Conservation (phyloP, 1,140 invertebrate genomes). For the Dryas iulia region DNA sequence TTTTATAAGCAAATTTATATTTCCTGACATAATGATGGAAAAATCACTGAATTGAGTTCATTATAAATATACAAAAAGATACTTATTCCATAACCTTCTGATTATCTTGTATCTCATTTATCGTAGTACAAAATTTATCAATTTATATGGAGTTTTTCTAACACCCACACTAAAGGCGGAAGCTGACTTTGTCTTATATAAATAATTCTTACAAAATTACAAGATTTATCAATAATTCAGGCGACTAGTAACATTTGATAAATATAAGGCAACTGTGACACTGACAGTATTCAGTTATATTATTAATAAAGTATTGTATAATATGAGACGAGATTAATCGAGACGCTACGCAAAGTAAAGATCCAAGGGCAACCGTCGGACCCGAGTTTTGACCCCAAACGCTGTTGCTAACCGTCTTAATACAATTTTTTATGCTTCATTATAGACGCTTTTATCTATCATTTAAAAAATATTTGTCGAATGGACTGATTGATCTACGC, state of each 20-base stretch:
- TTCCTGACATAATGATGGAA: no score
- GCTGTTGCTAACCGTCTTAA: constrained; percentile 14
- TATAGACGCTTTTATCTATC: not conserved
- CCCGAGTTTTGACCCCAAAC: constrained; percentile 65
- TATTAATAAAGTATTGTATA: constrained; percentile 23
- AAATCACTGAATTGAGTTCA: no score
- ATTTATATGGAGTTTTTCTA: no score
- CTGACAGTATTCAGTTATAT: not conserved
- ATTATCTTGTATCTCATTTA: no score
- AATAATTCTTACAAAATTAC: not conserved
- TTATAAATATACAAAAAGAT: no score
- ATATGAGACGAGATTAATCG: constrained; percentile 12
- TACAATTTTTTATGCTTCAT: constrained; percentile 19
- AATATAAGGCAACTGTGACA: not conserved
- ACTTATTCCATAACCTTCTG: no score
- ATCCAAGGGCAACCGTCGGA: constrained; percentile 64
- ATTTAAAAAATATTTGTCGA: not conserved
- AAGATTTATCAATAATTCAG: not conserved
- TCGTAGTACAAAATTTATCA: no score
- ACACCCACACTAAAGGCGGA: no score
- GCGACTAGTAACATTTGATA: not conserved
- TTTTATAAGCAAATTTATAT: no score
- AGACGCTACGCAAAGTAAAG: constrained; percentile 56
- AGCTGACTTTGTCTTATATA: no score
- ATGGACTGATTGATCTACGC: not conserved